A percentile compares a stretch with the other conserved stretches of the same genome.
Conservation (phyloP, 2,888 invertebrate genomes). For the Camptogramma bilineatum region DNA sequence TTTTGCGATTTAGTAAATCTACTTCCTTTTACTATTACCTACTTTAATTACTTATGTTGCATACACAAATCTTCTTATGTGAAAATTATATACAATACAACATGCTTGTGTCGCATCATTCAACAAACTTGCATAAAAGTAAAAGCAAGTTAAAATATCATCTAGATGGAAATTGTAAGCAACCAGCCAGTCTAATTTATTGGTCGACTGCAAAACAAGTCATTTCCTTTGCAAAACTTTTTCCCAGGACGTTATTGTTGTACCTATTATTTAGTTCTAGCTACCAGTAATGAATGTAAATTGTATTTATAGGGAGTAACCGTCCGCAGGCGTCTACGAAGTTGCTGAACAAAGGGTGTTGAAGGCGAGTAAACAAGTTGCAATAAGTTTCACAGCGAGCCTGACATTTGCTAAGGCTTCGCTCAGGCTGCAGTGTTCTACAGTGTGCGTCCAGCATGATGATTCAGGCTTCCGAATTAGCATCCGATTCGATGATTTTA, state of each 20-base stretch:
- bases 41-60: too few relatives aligned
- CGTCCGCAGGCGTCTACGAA: constrained; percentile 72
- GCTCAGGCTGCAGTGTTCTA: constrained; percentile 13
- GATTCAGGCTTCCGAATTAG: too few relatives aligned
- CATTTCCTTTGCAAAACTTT: constrained; percentile 25
- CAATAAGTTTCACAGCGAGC: constrained; percentile 71
- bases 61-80: too few relatives aligned
- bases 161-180: too few relatives aligned
- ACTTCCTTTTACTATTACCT: too few relatives aligned
- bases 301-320: constrained; percentile 73
- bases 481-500: too few relatives aligned
- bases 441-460: too few relatives aligned
- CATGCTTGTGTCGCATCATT: too few relatives aligned
- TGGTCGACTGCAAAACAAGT: constrained; percentile 11
- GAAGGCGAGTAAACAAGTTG: constrained; percentile 79
- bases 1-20: too few relatives aligned
- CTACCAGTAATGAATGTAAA: constrained; percentile 72
- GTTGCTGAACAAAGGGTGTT: constrained; percentile 76
- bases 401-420: constrained; percentile 57
- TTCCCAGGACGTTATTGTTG: constrained; percentile 41
- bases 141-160: too few relatives aligned
- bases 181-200: background rate
- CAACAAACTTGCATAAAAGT: too few relatives aligned
- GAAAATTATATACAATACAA: too few relatives aligned
- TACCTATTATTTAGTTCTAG: constrained; percentile 54